phyloP scores from a whole-genome alignment of 2,888 invertebrate species.

The Lycia hirtaria region DNA sequence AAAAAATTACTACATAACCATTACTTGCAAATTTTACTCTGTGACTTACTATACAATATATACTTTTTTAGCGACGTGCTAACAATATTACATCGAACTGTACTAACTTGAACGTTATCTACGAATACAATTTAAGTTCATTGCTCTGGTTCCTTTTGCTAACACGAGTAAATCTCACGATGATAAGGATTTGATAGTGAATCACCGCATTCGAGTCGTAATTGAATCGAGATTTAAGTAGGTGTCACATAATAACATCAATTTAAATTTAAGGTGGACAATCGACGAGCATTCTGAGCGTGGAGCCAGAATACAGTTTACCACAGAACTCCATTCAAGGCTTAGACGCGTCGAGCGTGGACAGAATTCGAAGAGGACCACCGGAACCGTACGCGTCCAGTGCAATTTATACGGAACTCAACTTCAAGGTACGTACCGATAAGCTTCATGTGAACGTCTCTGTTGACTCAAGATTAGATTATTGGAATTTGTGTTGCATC shows the following conservation, averaged over 20 bases:
- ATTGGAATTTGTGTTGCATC: slow-evolving; percentile 64
- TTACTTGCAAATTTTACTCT: no score
- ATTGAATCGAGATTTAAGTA: slow-evolving; percentile 19
- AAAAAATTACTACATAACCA: no score
- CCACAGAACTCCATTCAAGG: slow-evolving; percentile 81
- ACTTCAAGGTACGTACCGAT: slow-evolving; percentile 80
- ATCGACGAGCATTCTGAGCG: slow-evolving; percentile 75
- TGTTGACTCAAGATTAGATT: slow-evolving; percentile 70
- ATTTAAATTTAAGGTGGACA: slow-evolving; percentile 67
- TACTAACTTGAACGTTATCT: slow-evolving; percentile 29
- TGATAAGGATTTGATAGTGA: slow-evolving; percentile 31
- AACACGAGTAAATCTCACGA: slow-evolving; percentile 56
- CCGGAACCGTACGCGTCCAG: slow-evolving; percentile 81
- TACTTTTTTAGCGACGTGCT: no score
- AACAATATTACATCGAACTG: no score
- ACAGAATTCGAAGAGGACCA: slow-evolving; percentile 74
- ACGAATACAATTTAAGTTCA: slow-evolving; percentile 25
- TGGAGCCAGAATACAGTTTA: slow-evolving; percentile 79
- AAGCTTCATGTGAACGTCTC: slow-evolving; percentile 63
- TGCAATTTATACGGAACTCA: slow-evolving; percentile 84
- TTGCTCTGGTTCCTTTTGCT: slow-evolving; percentile 40
- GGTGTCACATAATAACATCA: not conserved
- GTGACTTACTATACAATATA: no score
- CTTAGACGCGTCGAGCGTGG: slow-evolving; percentile 75
- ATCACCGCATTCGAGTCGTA: slow-evolving; percentile 13